phyloP scores from a whole-genome alignment of 2,888 invertebrate genomes.

The Agrotis clavis region DNA sequence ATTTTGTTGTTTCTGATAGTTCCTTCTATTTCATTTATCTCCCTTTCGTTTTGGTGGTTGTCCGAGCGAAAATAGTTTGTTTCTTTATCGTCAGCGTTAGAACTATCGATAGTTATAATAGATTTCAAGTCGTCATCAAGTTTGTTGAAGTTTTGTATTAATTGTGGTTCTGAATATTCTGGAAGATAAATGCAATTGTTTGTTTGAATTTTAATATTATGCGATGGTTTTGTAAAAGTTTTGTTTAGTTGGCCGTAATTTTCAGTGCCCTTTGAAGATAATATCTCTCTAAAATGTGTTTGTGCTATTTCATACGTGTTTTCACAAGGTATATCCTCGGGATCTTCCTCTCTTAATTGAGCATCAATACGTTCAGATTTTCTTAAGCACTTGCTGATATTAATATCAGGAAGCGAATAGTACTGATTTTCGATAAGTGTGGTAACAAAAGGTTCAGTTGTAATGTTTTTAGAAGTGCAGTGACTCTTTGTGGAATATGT shows the following conservation, averaged over 20 bases:
- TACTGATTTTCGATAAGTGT: conserved; percentile 93
- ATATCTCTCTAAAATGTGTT: conserved; percentile 85
- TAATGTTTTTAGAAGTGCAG: conserved; percentile 87
- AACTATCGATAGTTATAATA: conserved; percentile 87
- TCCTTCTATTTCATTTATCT: conserved; percentile 89
- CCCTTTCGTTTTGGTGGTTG: conserved; percentile 88
- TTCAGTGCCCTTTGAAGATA: conserved; percentile 78
- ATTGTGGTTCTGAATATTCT: conserved; percentile 80
- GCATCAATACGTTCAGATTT: conserved; percentile 94
- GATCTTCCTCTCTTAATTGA: conserved; percentile 91
- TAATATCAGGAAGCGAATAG: conserved; percentile 93
- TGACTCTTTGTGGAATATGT: conserved; percentile 83
- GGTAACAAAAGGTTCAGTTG: conserved; percentile 88
- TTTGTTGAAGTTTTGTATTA: conserved; percentile 83
- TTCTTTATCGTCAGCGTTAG: conserved; percentile 84
- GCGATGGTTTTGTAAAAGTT: conserved; percentile 71
- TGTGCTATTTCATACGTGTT: conserved; percentile 87
- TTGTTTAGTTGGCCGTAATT: conserved; percentile 87
- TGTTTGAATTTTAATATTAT: conserved; percentile 70
- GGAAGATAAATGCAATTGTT: conserved; percentile 75
- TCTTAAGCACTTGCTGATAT: conserved; percentile 93
- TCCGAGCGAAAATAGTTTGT: conserved; percentile 79
- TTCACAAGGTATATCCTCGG: conserved; percentile 85
- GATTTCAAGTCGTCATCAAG: conserved; percentile 89
- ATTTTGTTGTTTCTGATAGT: conserved; percentile 88